Evolutionary conservation across 1,140 invertebrate genomes (phyloP).

Genomic region (Marisa cornuarietis): DNA sequence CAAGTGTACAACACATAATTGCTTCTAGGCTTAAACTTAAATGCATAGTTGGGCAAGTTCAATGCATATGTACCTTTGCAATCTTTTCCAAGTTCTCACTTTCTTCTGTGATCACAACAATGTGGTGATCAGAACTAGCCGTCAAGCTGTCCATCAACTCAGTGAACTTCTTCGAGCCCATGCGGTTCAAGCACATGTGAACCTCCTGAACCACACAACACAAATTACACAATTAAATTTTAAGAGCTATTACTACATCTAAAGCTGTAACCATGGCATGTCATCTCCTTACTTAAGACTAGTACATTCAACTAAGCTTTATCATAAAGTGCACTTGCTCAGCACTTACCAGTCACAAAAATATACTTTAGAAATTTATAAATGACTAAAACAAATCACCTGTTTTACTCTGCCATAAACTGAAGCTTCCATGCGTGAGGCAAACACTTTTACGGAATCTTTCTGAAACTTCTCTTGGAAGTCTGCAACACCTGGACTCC

Average conservation of each 20-base stretch:
- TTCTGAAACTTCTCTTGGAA: conserved; percentile 39
- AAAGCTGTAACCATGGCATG: no score
- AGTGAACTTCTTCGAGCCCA: conserved; percentile 18
- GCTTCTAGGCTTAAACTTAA: no score
- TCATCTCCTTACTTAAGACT: background rate
- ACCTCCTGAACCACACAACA: conserved; percentile 29
- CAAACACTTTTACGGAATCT: conserved; percentile 46
- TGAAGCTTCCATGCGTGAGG: conserved; percentile 48
- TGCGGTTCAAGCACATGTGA: conserved; percentile 29
- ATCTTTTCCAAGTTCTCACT: background rate
- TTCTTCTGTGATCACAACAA: background rate
- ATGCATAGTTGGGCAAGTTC: background rate
- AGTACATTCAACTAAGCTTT: background rate
- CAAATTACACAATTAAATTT: background rate
- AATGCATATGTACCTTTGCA: background rate
- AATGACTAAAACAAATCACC: conserved; percentile 30
- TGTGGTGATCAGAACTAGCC: background rate
- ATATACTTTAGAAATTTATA: background rate
- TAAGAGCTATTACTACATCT: background rate
- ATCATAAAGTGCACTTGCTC: background rate
- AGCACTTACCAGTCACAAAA: background rate
- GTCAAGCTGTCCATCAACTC: conserved; percentile 15
- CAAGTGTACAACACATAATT: no score
- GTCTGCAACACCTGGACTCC: conserved; percentile 35
- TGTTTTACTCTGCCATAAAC: conserved; percentile 53